phyloP scores from a whole-genome alignment of 2,113 vertebrate species.

The Thomomys bottae region DNA sequence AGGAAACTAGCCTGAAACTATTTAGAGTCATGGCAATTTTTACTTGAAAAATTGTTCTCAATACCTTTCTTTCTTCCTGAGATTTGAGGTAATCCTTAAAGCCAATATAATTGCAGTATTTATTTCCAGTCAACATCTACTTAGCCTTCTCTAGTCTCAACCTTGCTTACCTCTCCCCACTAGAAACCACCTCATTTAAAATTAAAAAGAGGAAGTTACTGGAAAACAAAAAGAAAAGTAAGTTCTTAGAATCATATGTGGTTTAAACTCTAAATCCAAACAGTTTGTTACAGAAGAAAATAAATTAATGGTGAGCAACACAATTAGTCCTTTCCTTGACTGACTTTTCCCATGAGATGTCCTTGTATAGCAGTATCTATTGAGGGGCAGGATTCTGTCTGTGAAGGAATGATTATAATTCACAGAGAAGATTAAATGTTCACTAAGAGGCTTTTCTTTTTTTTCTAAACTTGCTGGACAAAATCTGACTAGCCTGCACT shows the following conservation, averaged over 20 bases:
- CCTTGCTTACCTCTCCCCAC: background rate
- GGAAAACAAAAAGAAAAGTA: conserved; percentile 24
- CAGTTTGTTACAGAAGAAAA: background rate
- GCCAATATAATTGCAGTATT: conserved; percentile 47
- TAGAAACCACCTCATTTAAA: conserved; percentile 57
- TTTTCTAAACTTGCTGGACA: conserved; percentile 1
- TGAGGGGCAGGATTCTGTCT: conserved; percentile 16
- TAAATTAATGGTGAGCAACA: background rate
- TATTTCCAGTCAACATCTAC: conserved; percentile 52
- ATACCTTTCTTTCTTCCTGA: conserved; percentile 50
- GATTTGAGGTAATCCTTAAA: conserved; percentile 57
- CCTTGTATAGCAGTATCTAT: background rate
- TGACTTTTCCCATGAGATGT: conserved; percentile 1
- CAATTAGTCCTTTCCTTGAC: background rate
- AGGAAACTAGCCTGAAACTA: conserved; percentile 67
- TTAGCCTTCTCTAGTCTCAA: conserved; percentile 18
- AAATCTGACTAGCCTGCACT: conserved; percentile 8
- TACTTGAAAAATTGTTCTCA: conserved; percentile 50
- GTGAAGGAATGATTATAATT: conserved; percentile 12
- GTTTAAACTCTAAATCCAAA: conserved; percentile 30
- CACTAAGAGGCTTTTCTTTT: conserved; percentile 1
- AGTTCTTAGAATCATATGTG: background rate
- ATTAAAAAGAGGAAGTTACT: background rate
- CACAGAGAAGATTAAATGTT: conserved; percentile 18
- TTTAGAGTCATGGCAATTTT: conserved; percentile 62